phyloP scores from a whole-genome alignment of 2,888 invertebrate genomes.

The Microctonus aethiopoides region DNA sequence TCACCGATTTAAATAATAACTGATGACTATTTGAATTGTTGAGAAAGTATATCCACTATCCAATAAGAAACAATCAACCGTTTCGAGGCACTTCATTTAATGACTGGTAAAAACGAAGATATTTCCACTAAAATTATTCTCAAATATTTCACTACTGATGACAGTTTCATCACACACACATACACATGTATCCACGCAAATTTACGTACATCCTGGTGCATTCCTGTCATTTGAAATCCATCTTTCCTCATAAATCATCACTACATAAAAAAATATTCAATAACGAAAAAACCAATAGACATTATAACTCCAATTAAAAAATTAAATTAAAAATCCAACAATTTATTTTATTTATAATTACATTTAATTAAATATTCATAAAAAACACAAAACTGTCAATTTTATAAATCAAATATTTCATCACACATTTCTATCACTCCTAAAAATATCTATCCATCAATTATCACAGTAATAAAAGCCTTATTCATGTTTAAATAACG shows the following conservation, averaged over 20 bases:
- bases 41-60: conserved; percentile 17
- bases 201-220: neutral
- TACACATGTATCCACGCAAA: neutral
- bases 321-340: no score
- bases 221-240: neutral
- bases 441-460: neutral
- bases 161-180: neutral
- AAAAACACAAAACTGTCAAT: no score
- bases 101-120: neutral
- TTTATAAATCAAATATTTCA: no score
- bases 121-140: neutral
- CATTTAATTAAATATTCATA: no score
- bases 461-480: neutral
- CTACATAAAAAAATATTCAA: no score
- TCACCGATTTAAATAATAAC: conserved; percentile 6
- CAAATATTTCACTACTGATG: neutral
- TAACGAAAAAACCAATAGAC: no score
- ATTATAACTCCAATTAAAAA: no score
- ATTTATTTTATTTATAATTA: no score
- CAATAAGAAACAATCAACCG: neutral
- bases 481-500: neutral
- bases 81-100: neutral
- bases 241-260: neutral
- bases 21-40: neutral
- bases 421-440: neutral